Percentiles rank a stretch among this genome's conserved stretches.
Conservation (phyloP, 2,797 vertebrate species). For the Falco biarmicus region DNA sequence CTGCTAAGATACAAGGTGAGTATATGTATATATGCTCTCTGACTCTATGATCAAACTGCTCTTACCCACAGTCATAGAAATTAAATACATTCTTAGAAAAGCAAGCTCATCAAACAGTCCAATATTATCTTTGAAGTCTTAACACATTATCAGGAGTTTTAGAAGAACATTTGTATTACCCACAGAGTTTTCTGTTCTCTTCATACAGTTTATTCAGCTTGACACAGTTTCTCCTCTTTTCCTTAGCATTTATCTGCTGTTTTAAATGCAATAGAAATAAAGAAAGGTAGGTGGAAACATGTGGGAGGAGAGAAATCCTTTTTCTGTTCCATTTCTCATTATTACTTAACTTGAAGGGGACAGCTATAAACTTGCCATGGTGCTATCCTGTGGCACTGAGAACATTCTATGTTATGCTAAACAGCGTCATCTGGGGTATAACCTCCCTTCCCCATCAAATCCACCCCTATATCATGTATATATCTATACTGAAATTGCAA, state of each 20-base stretch:
- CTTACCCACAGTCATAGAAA: not conserved
- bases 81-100: not conserved
- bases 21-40: not conserved
- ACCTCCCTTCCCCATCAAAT: accelerated
- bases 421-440: not conserved
- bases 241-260: not conserved
- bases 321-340: not conserved
- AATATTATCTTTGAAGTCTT: not conserved
- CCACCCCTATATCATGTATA: too few relatives aligned
- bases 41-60: not conserved
- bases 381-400: not conserved
- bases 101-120: not conserved
- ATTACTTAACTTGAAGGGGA: not conserved
- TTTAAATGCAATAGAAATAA: not conserved
- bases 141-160: not conserved
- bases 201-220: not conserved
- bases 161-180: not conserved
- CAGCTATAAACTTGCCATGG: not conserved
- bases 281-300: not conserved
- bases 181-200: not conserved
- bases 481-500: not conserved
- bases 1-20: not conserved
- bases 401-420: not conserved
- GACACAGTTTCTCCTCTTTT: not conserved
- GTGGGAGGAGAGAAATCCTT: not conserved